phyloP scores from a whole-genome alignment of 53 echinoderm and acorn worm genomes.

The Paelopatides confundens region DNA sequence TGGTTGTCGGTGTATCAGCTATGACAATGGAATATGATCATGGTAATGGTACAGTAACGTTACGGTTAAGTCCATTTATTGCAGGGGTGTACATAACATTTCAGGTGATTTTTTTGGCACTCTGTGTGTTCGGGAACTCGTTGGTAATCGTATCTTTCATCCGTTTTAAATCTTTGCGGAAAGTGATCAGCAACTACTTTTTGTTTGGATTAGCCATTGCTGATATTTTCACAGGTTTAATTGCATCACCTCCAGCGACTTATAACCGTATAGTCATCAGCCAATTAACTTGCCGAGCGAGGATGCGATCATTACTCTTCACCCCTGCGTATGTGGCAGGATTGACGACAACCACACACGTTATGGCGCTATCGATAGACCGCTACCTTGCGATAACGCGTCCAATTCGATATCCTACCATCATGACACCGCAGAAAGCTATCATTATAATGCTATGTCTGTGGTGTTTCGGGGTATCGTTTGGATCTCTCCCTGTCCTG shows the following conservation, averaged over 20 bases:
- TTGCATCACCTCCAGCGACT: neutral
- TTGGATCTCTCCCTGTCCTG: neutral
- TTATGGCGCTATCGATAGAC: conserved; percentile 9
- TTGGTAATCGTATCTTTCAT: neutral
- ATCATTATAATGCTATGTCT: neutral
- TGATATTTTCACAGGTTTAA: neutral
- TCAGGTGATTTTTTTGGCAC: no score
- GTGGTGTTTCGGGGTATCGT: neutral
- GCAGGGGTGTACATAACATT: no score
- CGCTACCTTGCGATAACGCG: conserved; percentile 2
- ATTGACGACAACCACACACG: neutral
- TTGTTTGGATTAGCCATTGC: conserved; percentile 2
- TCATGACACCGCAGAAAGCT: neutral
- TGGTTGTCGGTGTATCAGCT: no score
- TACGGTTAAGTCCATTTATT: no score
- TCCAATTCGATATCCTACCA: neutral
- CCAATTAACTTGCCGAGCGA: neutral
- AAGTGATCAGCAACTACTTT: conserved; percentile 3
- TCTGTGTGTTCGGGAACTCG: neutral
- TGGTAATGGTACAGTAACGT: no score
- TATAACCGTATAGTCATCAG: conserved; percentile 12
- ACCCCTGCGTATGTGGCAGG: neutral
- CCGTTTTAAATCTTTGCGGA: neutral
- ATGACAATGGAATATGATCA: no score
- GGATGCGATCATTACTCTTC: conserved; percentile 13